A percentile compares a stretch with the other conserved stretches of the same genome.
phyloP scores from a whole-genome alignment of 2,113 vertebrate species.

The Rattus norvegicus region GRCr8 NC_086021.1:92143501-92144000 shows the following conservation, averaged over 20 bases:
- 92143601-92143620: slow-evolving; percentile 48
- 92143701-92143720: slow-evolving; percentile 48
- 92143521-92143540: slow-evolving; percentile 52
- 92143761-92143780: slow-evolving; percentile 56
- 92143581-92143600: slow-evolving; percentile 59
- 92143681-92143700: slow-evolving; percentile 35
- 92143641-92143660: slow-evolving; percentile 59
- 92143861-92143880: slow-evolving; percentile 7
- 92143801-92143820: slow-evolving; percentile 26
- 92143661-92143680: neutral
- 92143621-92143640: slow-evolving; percentile 51
- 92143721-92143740: slow-evolving; percentile 61
- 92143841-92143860: neutral
- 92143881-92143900: slow-evolving; percentile 45
- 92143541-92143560: neutral
- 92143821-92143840: slow-evolving; percentile 30
- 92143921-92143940: slow-evolving; percentile 71
- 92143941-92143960: slow-evolving; percentile 77
- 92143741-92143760: slow-evolving; percentile 49
- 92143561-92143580: slow-evolving; percentile 41
- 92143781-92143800: slow-evolving; percentile 46
- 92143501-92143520: slow-evolving; percentile 46
- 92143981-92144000: slow-evolving; percentile 52
- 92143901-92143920: slow-evolving; percentile 67
- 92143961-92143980: slow-evolving; percentile 70